These are phyloP conservation scores for Clanis bilineata DNA, from an alignment of 2,888 invertebrate species.

Conservation along the genomic window DNA sequence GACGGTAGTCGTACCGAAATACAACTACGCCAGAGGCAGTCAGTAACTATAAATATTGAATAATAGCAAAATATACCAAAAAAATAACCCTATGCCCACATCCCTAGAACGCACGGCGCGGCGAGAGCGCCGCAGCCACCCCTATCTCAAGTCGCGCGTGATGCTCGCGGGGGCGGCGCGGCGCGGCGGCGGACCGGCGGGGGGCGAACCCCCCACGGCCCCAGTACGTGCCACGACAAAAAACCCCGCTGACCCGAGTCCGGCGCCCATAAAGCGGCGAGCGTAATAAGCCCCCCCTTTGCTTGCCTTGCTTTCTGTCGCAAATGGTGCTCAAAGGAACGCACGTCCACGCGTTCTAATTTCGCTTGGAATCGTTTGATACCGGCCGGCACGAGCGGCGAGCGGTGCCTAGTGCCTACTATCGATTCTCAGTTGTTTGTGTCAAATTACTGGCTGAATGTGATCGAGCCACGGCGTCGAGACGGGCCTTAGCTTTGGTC, in stretches of 20 bases:
- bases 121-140: constrained; percentile 41
- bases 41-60: too few relatives aligned
- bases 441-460: constrained; percentile 24
- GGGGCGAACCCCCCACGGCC: constrained; percentile 31
- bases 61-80: not conserved
- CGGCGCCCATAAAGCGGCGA: constrained; percentile 69
- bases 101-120: constrained; percentile 22
- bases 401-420: too few relatives aligned
- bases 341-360: constrained; percentile 71
- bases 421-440: constrained; percentile 41
- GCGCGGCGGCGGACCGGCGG: constrained; percentile 24
- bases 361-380: constrained; percentile 53
- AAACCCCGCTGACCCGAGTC: constrained; percentile 69
- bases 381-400: constrained; percentile 36
- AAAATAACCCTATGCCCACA: not conserved
- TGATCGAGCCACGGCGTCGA: not conserved
- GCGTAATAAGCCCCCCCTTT: constrained; percentile 57
- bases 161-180: constrained; percentile 49
- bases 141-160: constrained; percentile 58
- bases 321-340: constrained; percentile 69
- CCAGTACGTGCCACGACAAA: constrained; percentile 71
- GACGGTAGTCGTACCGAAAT: too few relatives aligned
- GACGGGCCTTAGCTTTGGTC: not conserved
- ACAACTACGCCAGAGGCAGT: too few relatives aligned
- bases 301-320: constrained; percentile 61